These are phyloP conservation scores for Siniperca knerii DNA, from an alignment of 2,113 vertebrate species.

Conservation along the genomic window DNA sequence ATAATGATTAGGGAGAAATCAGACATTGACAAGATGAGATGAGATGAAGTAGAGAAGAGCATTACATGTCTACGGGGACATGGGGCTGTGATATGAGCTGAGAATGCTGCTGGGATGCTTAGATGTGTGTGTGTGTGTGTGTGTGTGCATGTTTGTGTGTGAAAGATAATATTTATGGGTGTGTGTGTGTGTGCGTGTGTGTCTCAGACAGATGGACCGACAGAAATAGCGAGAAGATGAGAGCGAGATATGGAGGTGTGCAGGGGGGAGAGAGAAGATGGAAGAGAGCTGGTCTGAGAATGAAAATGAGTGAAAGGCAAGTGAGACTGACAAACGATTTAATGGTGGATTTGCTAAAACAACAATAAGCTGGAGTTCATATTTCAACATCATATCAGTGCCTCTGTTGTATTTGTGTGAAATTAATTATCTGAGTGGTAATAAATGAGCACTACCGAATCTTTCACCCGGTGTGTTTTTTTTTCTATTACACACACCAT, in stretches of 20 bases:
- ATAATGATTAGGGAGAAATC: constrained; percentile 34
- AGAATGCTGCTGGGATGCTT: constrained; percentile 54
- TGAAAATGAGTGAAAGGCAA: constrained; percentile 51
- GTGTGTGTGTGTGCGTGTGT: constrained; percentile 32
- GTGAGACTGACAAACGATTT: constrained; percentile 61
- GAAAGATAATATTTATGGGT: constrained; percentile 52
- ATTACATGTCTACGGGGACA: constrained; percentile 50
- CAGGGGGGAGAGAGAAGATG: constrained; percentile 15
- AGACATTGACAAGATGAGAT: constrained; percentile 46
- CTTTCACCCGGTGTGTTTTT: constrained; percentile 44
- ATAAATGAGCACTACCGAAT: constrained; percentile 61
- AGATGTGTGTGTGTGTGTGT: constrained; percentile 25
- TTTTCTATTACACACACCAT: constrained; percentile 76
- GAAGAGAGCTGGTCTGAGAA: constrained; percentile 42
- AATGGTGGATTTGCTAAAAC: constrained; percentile 63
- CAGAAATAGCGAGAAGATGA: constrained; percentile 69
- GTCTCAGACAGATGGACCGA: constrained; percentile 66
- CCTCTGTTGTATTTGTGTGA: constrained; percentile 60
- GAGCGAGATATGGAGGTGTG: constrained; percentile 50
- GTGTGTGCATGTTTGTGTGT: constrained; percentile 22
- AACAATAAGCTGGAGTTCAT: constrained; percentile 66
- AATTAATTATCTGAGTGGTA: constrained; percentile 68
- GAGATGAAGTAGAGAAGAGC: constrained; percentile 46
- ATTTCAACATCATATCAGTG: constrained; percentile 65
- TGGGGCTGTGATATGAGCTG: constrained; percentile 58